A percentile compares a stretch with the other conserved stretches of the same genome.
These are phyloP conservation scores for Spatula clypeata DNA, from an alignment of 2,797 vertebrate species.

Conservation along the genomic window DNA sequence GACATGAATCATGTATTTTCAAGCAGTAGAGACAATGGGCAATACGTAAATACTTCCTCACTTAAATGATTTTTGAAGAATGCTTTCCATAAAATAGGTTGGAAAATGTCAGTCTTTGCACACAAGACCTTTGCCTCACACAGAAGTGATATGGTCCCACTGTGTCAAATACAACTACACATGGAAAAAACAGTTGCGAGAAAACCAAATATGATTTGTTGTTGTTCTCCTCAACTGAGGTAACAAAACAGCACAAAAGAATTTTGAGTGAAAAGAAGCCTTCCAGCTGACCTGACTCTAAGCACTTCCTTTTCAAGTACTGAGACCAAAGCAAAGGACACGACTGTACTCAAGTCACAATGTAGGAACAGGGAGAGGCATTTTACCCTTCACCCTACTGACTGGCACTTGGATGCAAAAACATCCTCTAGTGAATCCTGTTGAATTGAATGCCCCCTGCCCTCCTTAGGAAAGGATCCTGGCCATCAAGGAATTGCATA, in stretches of 20 bases:
- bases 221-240: not conserved
- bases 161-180: not conserved
- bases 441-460: not conserved
- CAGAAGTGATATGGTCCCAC: not conserved
- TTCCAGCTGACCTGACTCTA: not conserved
- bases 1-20: not conserved
- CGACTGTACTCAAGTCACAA: fast-evolving
- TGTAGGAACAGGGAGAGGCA: not conserved
- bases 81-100: not conserved
- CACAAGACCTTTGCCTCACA: fast-evolving
- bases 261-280: not conserved
- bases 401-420: not conserved
- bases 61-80: not conserved
- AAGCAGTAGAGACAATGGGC: not conserved
- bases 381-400: not conserved
- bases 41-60: not conserved
- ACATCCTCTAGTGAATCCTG: not conserved
- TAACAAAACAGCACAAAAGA: not conserved
- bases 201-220: not conserved
- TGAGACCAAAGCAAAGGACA: fast-evolving
- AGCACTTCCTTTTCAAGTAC: not conserved
- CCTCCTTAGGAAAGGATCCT: not conserved
- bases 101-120: not conserved
- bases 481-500: fast-evolving
- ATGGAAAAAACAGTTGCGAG: not conserved